Evolutionary conservation across 1,140 invertebrate species (phyloP).

Genomic region (Nomia melanderi): DNA sequence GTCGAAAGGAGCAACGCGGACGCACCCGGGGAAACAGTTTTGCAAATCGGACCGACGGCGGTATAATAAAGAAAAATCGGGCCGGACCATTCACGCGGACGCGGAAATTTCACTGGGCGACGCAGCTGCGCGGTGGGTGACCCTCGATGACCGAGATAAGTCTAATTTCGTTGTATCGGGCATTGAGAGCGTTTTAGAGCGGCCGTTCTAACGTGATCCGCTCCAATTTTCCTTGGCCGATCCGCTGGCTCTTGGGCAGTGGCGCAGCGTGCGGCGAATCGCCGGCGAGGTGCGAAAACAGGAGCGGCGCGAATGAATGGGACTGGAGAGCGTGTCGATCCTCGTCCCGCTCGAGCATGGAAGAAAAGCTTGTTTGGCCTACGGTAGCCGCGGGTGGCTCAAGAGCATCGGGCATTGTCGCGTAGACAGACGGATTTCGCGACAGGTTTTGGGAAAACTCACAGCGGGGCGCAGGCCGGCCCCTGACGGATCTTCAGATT

Average conservation of each 20-base stretch:
- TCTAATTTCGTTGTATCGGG: constrained; percentile 68
- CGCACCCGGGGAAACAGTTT: constrained; percentile 27
- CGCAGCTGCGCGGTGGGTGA: constrained; percentile 57
- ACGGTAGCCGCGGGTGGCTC: constrained; percentile 56
- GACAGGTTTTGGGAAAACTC: constrained; percentile 72
- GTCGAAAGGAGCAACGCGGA: constrained; percentile 61
- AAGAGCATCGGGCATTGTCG: constrained; percentile 38
- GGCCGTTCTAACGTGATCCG: constrained; percentile 62
- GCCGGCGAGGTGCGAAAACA: constrained; percentile 56
- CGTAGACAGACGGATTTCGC: constrained; percentile 53
- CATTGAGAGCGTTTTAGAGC: constrained; percentile 39
- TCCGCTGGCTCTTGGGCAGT: neutral
- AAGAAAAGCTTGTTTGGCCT: constrained; percentile 59
- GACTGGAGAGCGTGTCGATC: constrained; percentile 1
- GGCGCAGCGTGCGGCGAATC: too few species aligned
- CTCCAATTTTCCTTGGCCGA: constrained; percentile 63
- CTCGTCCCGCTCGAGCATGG: constrained; percentile 12
- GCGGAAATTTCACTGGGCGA: neutral
- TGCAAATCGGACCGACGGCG: constrained; percentile 56
- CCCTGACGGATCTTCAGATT: constrained; percentile 55
- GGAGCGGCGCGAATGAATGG: constrained; percentile 43
- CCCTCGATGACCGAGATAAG: constrained; percentile 69
- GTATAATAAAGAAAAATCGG: constrained; percentile 43
- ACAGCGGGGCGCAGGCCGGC: constrained; percentile 59
- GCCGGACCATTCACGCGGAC: constrained; percentile 41